Base-by-base conservation (phyloP, 2,113 vertebrate genomes). In the Pseudorectes ferrugineus region DNA sequence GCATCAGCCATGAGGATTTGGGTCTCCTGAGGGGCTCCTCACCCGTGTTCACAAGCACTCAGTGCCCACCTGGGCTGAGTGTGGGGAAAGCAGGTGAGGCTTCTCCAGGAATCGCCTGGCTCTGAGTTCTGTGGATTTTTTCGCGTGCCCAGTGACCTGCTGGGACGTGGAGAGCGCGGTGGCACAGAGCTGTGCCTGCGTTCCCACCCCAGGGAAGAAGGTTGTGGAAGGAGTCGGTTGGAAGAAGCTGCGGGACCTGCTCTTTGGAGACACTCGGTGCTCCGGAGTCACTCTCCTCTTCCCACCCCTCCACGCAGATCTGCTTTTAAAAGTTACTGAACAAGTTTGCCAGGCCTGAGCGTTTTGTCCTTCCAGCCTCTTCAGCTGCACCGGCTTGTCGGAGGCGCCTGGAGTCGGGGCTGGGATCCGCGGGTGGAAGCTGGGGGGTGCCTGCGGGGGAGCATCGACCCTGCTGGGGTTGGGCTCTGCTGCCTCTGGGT, bases 261-360 rank as follows among this genome's bases (percentile, higher is more conserved):
- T 94, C 22, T 83, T 57, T 54, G 52, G 59, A 94, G 88, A 57
- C 31, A 31, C 75, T 62, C 1, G 0, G 35, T 45, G 54, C 77
- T 95, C 81, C 3, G 0, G 55, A 66, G 80, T 29, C 3, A 9
- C 48, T 54, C 61, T 75, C 38, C 59, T 92, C 49, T 90, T 94
- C 89, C 92, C 92, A 72, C 36, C 92, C 77, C 62, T 84, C 45
- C 33, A 3, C 4, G 2, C 35, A 61, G 59, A 29, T 88, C 86
- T 87, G 55, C 85, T 94, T 72, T 71, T 40, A 75, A 92, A 95
- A 95, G 95, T 90, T 49, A 94, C 96, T 36, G 40, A 92, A 95
- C 93, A 0, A 85, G 95, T 96, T 96, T 76, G 62, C 93, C 95
- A 63, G 89, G 93, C 22, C 93, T 55, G 73, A 94, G 35, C 18